A percentile compares a stretch with the other conserved stretches of the same genome.
Conservation (phyloP, 1,140 invertebrate species). For the Hestina assimilis region DNA sequence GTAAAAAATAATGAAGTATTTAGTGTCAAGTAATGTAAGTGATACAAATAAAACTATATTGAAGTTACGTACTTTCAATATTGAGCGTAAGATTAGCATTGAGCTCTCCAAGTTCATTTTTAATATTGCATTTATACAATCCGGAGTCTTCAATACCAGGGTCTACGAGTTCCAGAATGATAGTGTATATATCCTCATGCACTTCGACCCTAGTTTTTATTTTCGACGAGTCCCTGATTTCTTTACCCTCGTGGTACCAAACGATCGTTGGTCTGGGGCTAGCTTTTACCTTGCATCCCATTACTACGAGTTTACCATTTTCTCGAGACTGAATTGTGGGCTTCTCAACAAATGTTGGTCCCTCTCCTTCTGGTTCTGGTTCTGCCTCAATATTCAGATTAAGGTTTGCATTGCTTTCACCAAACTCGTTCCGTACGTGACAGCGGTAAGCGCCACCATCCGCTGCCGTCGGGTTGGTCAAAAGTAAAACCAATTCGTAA, state of each 20-base stretch:
- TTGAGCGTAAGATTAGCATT: slow-evolving; percentile 98
- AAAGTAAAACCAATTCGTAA: slow-evolving; percentile 89
- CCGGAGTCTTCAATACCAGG: slow-evolving; percentile 97
- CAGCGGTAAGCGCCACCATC: slow-evolving; percentile 99
- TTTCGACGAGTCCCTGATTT: slow-evolving; percentile 88
- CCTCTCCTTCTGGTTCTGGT: slow-evolving; percentile 93
- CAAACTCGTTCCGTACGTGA: slow-evolving; percentile 97
- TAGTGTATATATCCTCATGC: slow-evolving; percentile 92
- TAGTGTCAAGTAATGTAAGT: neutral
- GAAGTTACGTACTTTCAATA: slow-evolving; percentile 92
- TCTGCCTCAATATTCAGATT: slow-evolving; percentile 98
- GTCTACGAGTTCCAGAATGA: slow-evolving; percentile 93
- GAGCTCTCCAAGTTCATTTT: slow-evolving; percentile 96
- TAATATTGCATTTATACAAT: slow-evolving; percentile 98
- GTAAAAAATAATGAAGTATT: slow-evolving; percentile 44
- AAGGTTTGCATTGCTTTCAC: slow-evolving; percentile 98
- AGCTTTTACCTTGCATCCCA: slow-evolving; percentile 97
- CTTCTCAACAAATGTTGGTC: slow-evolving; percentile 98
- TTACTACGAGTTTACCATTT: slow-evolving; percentile 96
- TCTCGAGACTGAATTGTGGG: slow-evolving; percentile 95
- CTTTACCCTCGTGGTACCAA: slow-evolving; percentile 93
- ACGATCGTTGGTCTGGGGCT: slow-evolving; percentile 95
- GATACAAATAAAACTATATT: neutral
- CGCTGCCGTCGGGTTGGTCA: slow-evolving; percentile 93
- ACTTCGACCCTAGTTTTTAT: slow-evolving; percentile 89